These are phyloP conservation scores for Kobus ellipsiprymnus DNA, from an alignment of 2,113 vertebrate genomes.

Conservation along the genomic window DNA sequence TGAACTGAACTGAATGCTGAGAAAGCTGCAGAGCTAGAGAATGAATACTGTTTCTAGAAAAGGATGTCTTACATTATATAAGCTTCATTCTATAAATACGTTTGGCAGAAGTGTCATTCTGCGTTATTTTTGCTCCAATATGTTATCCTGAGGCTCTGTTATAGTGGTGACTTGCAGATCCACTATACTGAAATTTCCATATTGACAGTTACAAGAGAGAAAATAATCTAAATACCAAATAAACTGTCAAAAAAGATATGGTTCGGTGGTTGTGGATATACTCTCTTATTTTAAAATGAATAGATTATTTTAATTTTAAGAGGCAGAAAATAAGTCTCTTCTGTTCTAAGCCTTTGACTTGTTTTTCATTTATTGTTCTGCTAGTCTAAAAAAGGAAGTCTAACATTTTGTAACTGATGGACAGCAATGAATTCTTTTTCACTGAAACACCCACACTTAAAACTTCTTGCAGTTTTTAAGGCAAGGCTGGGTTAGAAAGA, in stretches of 20 bases:
- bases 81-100: constrained; percentile 49
- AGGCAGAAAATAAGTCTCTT: background rate
- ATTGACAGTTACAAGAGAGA: constrained; percentile 35
- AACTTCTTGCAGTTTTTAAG: constrained; percentile 51
- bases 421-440: constrained; percentile 39
- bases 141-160: constrained; percentile 51
- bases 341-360: constrained; percentile 36
- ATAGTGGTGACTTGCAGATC: background rate
- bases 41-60: background rate
- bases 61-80: constrained; percentile 36
- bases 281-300: constrained; percentile 45
- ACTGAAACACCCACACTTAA: constrained; percentile 42
- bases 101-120: constrained; percentile 48
- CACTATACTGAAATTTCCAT: constrained; percentile 37
- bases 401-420: constrained; percentile 49
- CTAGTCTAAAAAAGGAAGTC: constrained; percentile 50
- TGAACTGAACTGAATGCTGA: background rate
- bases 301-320: constrained; percentile 49
- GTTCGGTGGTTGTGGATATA: background rate
- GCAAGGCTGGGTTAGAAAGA: constrained; percentile 4
- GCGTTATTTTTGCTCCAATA: constrained; percentile 56
- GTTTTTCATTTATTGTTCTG: constrained; percentile 57
- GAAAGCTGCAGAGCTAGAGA: constrained; percentile 18
- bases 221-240: constrained; percentile 31
- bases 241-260: background rate